Evolutionary conservation across 1,140 invertebrate genomes (phyloP), one percentile per base, ranked within the genome.

Genomic region (Zaprionus gabonicus): DNA sequence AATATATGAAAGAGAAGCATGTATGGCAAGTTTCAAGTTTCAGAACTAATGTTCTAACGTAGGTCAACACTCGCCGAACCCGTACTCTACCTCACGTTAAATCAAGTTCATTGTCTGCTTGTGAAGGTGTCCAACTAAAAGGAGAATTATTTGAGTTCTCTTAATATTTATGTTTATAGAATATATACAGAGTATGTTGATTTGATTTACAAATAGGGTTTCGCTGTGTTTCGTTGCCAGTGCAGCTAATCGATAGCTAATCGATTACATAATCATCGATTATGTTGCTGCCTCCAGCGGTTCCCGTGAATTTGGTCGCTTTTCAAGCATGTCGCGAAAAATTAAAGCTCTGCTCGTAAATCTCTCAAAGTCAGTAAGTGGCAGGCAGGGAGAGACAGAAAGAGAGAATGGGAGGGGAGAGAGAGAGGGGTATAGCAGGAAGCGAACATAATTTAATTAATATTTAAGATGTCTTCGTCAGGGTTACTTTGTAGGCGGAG

Each of bases 381-480:
- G 17, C 15, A 23, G 17, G 49, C 31, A 25, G 59, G 6, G 27
- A 31, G 7, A 31, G 28, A 28, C 1, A 28, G 28, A 9, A 0
- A 28, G 28, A 28, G 7, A 28, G 28, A 55, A 79, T 65, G 51
- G 13, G 4, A 15, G 15, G 7, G 28, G 28, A 41, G 31, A 34
- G 9, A 10, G 31, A 31, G 31, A 34, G 31, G 31, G 31, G 31
- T 10, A 34, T 10, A 6, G 1, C 46, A 12, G 46, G 46, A 20
- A 20, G 46, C 3, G 46, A 20, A 51, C 46, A 25, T 58, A 82
- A 80, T 82, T 81, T 65, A 88, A 87, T 87, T 87, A 88, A 78
- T 75, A 80, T 58, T 51, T 67, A 62, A 80, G 83, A 72, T 66
- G 76, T 63, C 51, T 75, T 71, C 64, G 75, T 72, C 75, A 66